Base-by-base conservation (phyloP, 1,140 invertebrate genomes). In the Rhynchophorus ferrugineus region DNA sequence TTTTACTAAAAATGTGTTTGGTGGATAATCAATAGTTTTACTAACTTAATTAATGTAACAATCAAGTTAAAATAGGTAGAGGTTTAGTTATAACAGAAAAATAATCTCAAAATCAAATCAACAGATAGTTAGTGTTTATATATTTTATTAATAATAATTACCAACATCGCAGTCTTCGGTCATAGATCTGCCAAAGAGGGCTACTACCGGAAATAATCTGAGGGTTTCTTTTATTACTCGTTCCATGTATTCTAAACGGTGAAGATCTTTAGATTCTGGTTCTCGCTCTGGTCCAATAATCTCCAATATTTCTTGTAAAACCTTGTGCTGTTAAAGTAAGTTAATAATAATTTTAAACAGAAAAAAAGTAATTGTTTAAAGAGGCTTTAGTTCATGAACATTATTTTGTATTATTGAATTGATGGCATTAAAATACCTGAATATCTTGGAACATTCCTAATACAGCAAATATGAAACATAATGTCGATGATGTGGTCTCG, bases 151-250 rank as follows among this genome's bases (percentile, higher is more conserved):
- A n/a, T n/a, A n/a, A n/a, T n/a, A n/a, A 5, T 29, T 29, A 29
- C 24, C 24, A 11, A 29, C 5, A 29, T 29, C 24, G 5, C 5
- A 6, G 11, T 29, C 24, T 11, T 29, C 5, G 11, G 5, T 44
- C 2, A 34, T 21, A 13, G 50, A 41, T 39, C 75, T 60, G 9
- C 72, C 70, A 20, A 83, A 68, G 2, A 77, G 57, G 2, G 83
- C 80, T 2, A 76, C 77, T 1, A 80, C 72, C 13, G 85, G 84
- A 66, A 77, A 84, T 9, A 85, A 60, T 33, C 85, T 70, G 9
- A 86, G 62, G 0, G 78, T 72, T 67, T 87, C 85, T 67, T 86
- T 87, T 9, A 87, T 76, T 17, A 82, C 79, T 63, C 78, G 75
- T 52, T 87, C 85, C 49, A 85, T 62, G 60, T 85, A 87, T 62